Conservation (phyloP, 2,113 vertebrate species). For the Protobothrops mucrosquamatus region DNA sequence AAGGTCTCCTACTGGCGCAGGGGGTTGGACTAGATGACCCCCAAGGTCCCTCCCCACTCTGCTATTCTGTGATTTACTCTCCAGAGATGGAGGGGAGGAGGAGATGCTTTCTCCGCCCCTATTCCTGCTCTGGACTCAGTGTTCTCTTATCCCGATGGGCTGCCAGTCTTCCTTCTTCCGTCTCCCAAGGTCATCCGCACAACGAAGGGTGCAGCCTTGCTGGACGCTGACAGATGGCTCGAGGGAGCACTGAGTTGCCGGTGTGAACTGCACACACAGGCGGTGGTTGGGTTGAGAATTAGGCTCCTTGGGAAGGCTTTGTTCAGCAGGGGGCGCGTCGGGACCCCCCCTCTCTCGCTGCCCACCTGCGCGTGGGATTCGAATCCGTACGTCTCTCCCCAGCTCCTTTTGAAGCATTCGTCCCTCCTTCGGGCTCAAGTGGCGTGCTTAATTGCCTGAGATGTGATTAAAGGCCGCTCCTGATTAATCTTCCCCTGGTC, state of each 20-base stretch:
- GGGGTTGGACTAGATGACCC: too few species aligned
- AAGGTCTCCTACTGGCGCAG: fast-evolving
- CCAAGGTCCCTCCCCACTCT: too few species aligned
- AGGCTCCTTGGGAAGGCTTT: neutral
- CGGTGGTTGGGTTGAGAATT: neutral
- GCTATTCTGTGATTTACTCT: neutral
- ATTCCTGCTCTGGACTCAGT: neutral
- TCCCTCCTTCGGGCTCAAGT: neutral
- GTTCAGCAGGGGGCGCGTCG: neutral
- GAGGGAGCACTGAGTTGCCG: fast-evolving
- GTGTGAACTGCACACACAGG: neutral
- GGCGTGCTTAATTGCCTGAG: slow-evolving; percentile 22
- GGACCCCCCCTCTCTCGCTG: too few species aligned
- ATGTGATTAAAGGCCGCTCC: slow-evolving; percentile 13
- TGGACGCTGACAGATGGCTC: neutral
- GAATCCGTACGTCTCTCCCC: neutral
- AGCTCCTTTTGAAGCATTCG: neutral
- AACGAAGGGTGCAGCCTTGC: too few species aligned
- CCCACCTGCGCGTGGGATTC: neutral
- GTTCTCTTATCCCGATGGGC: neutral
- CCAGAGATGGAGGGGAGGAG: neutral
- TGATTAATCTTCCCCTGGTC: slow-evolving; percentile 14
- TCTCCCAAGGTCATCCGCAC: neutral
- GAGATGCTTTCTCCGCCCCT: neutral
- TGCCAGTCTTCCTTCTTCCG: neutral